phyloP scores from a whole-genome alignment of 2,797 vertebrate genomes.

The Lacerta bilineata region DNA sequence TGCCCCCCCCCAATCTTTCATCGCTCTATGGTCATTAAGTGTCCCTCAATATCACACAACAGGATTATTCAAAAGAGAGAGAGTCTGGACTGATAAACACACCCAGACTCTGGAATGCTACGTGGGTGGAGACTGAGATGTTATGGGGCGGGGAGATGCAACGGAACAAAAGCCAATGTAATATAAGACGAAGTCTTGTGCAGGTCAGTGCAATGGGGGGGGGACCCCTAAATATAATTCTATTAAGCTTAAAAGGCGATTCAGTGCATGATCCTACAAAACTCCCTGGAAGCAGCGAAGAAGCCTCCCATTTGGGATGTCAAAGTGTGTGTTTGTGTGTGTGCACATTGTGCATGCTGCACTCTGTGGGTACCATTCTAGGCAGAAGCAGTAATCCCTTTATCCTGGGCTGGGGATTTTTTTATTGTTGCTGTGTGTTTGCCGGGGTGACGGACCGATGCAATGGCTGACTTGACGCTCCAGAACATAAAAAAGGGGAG shows the following conservation, averaged over 20 bases:
- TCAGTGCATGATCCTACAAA: background rate
- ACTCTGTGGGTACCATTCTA: too few relatives aligned
- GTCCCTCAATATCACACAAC: background rate
- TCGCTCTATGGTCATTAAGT: background rate
- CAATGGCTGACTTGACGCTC: background rate
- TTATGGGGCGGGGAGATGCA: background rate
- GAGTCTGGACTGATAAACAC: too few relatives aligned
- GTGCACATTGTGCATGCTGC: too few relatives aligned
- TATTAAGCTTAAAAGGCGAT: background rate
- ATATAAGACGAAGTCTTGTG: too few relatives aligned
- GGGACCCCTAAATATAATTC: background rate
- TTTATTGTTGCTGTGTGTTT: background rate
- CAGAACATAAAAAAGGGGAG: slow-evolving; percentile 11
- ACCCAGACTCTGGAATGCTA: too few relatives aligned
- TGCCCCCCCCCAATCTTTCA: background rate
- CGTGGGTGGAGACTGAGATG: too few relatives aligned
- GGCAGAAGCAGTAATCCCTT: background rate
- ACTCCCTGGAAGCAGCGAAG: background rate
- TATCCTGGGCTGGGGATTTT: background rate
- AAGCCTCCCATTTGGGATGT: background rate
- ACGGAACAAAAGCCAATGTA: background rate
- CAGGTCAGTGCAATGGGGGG: too few relatives aligned
- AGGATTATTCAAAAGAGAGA: too few relatives aligned
- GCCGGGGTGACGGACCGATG: background rate
- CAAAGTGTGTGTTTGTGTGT: too few relatives aligned